Evolutionary conservation across 2,797 vertebrate genomes (phyloP), one percentile per base, ranked within the genome.

Genomic region (Channallabes apus): DNA sequence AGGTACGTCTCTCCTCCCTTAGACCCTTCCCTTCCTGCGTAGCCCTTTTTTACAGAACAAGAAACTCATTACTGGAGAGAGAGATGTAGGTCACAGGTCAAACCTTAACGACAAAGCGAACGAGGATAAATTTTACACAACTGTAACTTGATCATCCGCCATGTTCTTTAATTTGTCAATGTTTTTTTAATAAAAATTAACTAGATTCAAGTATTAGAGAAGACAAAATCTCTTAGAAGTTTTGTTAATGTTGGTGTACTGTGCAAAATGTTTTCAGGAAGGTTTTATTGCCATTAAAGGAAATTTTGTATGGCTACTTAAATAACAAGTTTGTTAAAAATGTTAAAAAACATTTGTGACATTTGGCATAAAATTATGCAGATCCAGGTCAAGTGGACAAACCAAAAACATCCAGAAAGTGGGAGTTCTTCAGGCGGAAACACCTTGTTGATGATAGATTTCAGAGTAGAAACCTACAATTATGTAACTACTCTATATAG

Each of bases 1-100:
- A 97, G 98, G 98, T 99, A 96, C 94, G 15, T 84, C 71, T 76
- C 83, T 85, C 56, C 72, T 84, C 73, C 78, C 56, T 54, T 32
- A 73, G 35, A 82, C 41, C 59, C 91, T 68, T 69, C 56, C 56
- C 78, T 65, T 65, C 58, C 64, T 20, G 71, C 46, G 11, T 80
- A 54, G 20, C 77, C 8, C 27, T 41, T 59, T n/a, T 88, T 77
- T 78, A 46, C 85, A 81, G 56, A 65, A 82, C 69, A 85, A 88
- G 90, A 82, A 76, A 88, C 92, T 92, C 88, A 89, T 88, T 86
- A 84, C 65, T 83, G 64, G 62, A 83, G 78, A 82, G 73, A 82
- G 64, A 83, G 78, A 20, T 84, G 65, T 87, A 90, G 90, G 91
- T 93, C 92, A 92, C 88, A 85, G 82, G 88, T 92, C 59, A 93